Evolutionary conservation across 1,140 invertebrate species (phyloP), one percentile per base, ranked within the genome.

Genomic region (Aphidius ervi): DNA sequence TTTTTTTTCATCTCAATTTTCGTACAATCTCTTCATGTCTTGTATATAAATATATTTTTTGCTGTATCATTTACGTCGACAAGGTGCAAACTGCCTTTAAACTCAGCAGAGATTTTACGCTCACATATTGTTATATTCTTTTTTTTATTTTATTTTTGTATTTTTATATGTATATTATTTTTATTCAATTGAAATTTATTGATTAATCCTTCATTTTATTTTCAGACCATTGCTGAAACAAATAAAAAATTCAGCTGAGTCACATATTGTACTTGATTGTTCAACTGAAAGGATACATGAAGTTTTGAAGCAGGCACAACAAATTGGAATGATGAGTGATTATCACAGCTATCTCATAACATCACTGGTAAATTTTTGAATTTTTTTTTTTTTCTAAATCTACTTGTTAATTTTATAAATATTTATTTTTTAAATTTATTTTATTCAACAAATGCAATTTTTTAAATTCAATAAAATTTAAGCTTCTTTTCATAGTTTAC

Each of bases 271-370:
- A 5, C 81, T 98, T 23, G 94, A 97, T 76, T 97, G 95, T 69
- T 86, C 87, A 6, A 91, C 88, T 0, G 89, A 93, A 54, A 87
- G 89, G 68, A 90, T 95, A 59, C 87, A 90, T 62, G 86, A 90
- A 56, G 88, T 95, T 6, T 75, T 97, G 47, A 94, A 94, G 71
- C 92, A 95, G 79, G 93, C 93, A 4, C 93, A 96, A 80, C 93
- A 97, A 81, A 93, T 95, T 54, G 94, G 93, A 45, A 93, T 95
- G 90, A 93, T 95, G 90, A 94, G 91, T 46, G 92, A 94, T 73
- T 92, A 94, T 71, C 91, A 94, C 72, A 93, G 90, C 74, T 96
- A 94, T 78, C 85, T 95, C 65, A 91, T 97, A 43, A 95, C 93
- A 1, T 93, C 92, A 5, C 74, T 95, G 79, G 91, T 92, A 82